These are phyloP conservation scores for Mya arenaria DNA, from an alignment of 1,140 invertebrate species.

Conservation along the genomic window DNA sequence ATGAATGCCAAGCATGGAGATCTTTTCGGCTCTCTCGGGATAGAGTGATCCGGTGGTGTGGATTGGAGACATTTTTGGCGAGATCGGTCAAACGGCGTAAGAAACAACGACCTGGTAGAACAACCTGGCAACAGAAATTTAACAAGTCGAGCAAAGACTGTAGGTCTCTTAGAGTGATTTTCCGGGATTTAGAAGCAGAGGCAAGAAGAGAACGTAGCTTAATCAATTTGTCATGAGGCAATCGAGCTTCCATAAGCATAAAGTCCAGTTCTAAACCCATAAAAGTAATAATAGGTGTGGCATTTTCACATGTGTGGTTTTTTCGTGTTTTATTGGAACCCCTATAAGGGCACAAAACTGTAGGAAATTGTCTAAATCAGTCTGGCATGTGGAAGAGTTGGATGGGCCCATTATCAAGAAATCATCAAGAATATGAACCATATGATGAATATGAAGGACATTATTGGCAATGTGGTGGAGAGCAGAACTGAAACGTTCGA, in stretches of 20 bases:
- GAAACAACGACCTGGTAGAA: conserved; percentile 43
- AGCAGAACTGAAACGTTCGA: conserved; percentile 31
- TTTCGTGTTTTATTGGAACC: conserved; percentile 29
- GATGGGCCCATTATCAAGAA: conserved; percentile 36
- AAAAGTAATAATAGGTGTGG: conserved; percentile 12
- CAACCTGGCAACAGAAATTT: conserved; percentile 48
- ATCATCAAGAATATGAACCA: conserved; percentile 43
- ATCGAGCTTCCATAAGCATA: conserved; percentile 1
- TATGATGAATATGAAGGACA: conserved; percentile 1
- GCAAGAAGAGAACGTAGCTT: background rate
- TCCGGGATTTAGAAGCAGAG: background rate
- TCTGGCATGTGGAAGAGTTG: background rate
- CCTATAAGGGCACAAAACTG: conserved; percentile 7
- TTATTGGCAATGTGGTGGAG: background rate
- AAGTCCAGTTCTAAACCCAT: conserved; percentile 45
- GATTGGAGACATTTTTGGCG: conserved; percentile 34
- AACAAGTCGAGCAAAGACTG: conserved; percentile 49
- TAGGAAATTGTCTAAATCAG: conserved; percentile 26
- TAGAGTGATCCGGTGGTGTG: conserved; percentile 47
- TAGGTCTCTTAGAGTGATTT: conserved; percentile 38
- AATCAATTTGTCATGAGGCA: conserved; percentile 29
- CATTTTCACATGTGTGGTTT: conserved; percentile 11
- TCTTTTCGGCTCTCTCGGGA: conserved; percentile 29
- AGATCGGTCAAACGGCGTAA: conserved; percentile 50
- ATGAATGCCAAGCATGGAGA: conserved; percentile 14